Evolutionary conservation across 92 coral and sea anemone genomes (phyloP).

Genomic region (Parazoanthus swiftii): DNA sequence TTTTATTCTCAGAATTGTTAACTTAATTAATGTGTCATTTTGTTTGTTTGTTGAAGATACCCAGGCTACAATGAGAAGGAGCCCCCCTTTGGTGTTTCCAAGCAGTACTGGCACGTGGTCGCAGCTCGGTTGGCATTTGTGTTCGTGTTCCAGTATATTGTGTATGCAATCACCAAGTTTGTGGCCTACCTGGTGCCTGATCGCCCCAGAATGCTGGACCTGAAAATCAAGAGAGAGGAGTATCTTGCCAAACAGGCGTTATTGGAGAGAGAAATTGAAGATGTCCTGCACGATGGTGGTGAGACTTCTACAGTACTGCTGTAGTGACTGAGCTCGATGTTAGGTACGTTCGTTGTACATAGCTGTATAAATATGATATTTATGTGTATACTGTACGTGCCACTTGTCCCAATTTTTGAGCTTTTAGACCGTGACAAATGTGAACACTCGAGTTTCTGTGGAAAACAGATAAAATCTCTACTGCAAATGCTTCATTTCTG

Average conservation of each 20-base stretch:
- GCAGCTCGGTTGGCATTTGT: conserved; percentile 92
- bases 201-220: conserved; percentile 77
- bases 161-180: conserved; percentile 84
- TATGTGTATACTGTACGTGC: background rate
- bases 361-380: background rate
- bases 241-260: conserved; percentile 85
- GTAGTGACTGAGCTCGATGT: background rate
- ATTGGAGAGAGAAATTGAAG: conserved; percentile 44
- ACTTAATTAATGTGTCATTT: background rate
- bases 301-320: conserved; percentile 12
- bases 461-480: too few relatives aligned
- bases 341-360: background rate
- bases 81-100: conserved; percentile 70
- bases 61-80: conserved; percentile 76
- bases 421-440: too few relatives aligned
- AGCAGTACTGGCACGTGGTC: conserved; percentile 96
- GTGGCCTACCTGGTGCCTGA: conserved; percentile 95
- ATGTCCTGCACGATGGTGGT: background rate
- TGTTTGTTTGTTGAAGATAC: conserved; percentile 52
- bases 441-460: too few relatives aligned
- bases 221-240: conserved; percentile 88
- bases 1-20: too few relatives aligned
- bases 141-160: conserved; percentile 93
- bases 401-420: background rate
- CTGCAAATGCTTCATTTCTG: too few relatives aligned